Evolutionary conservation across 2,797 vertebrate genomes (phyloP).

Genomic region (Tiaroga cobitis): DNA sequence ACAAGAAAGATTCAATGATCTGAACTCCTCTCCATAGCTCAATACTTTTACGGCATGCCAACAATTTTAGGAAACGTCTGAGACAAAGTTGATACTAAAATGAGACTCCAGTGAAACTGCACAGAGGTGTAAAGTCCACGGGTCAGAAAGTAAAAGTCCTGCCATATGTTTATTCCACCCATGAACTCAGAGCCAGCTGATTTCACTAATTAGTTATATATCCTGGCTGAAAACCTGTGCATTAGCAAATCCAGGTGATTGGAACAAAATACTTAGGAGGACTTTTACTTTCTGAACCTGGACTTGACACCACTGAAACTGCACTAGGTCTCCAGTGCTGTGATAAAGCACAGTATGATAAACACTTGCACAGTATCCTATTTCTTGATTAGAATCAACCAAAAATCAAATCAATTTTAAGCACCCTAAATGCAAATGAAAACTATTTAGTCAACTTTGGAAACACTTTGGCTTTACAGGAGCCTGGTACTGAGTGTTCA

Average conservation of each 20-base stretch:
- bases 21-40: not conserved
- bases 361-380: not conserved
- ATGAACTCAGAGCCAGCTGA: no score
- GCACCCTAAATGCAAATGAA: not conserved
- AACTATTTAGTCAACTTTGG: conserved; percentile 31
- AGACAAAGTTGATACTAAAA: conserved; percentile 3
- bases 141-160: no score
- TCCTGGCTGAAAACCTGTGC: no score
- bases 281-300: no score
- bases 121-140: no score
- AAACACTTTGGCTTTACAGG: conserved; percentile 21
- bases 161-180: no score
- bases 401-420: not conserved
- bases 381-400: not conserved
- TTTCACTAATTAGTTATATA: no score
- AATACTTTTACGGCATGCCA: not conserved
- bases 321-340: not conserved
- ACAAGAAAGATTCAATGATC: not conserved
- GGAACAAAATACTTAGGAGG: no score
- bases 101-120: not conserved
- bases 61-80: not conserved
- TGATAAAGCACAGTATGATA: not conserved
- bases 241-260: no score
- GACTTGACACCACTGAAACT: not conserved
- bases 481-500: conserved; percentile 20